These are phyloP conservation scores for Pammene fasciana DNA, from an alignment of 2,888 invertebrate species.

Conservation along the genomic window DNA sequence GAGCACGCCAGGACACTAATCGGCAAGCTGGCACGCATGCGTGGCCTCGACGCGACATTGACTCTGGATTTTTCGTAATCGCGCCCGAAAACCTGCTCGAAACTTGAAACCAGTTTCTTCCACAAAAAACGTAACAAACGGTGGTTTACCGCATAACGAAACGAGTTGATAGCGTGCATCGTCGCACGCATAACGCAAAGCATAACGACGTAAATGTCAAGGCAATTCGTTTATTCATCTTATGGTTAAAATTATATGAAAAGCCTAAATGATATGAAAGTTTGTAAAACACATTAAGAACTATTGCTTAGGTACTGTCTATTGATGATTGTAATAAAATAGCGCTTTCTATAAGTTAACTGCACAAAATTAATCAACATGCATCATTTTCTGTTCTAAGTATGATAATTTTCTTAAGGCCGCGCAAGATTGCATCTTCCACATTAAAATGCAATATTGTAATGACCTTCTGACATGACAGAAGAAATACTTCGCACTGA, in stretches of 20 bases:
- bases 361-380: conserved; percentile 21
- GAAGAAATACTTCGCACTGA: conserved; percentile 24
- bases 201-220: conserved; percentile 17
- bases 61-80: conserved; percentile 40
- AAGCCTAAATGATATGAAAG: not conserved
- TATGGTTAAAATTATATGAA: too few species aligned
- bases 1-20: conserved; percentile 17
- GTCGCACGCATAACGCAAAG: not conserved
- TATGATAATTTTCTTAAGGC: conserved; percentile 30
- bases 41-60: conserved; percentile 41
- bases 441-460: conserved; percentile 30
- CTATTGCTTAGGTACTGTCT: not conserved
- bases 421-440: conserved; percentile 31
- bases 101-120: conserved; percentile 33
- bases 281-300: not conserved
- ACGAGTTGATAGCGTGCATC: conserved; percentile 16
- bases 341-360: conserved; percentile 12
- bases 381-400: conserved; percentile 24
- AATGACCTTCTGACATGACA: conserved; percentile 40
- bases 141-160: conserved; percentile 14
- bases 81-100: conserved; percentile 34
- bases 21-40: conserved; percentile 9
- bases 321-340: not conserved
- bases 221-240: conserved; percentile 1
- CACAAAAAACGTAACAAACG: conserved; percentile 27